phyloP scores from a whole-genome alignment of 2,113 vertebrate species.

The Aegithalos caudatus region DNA sequence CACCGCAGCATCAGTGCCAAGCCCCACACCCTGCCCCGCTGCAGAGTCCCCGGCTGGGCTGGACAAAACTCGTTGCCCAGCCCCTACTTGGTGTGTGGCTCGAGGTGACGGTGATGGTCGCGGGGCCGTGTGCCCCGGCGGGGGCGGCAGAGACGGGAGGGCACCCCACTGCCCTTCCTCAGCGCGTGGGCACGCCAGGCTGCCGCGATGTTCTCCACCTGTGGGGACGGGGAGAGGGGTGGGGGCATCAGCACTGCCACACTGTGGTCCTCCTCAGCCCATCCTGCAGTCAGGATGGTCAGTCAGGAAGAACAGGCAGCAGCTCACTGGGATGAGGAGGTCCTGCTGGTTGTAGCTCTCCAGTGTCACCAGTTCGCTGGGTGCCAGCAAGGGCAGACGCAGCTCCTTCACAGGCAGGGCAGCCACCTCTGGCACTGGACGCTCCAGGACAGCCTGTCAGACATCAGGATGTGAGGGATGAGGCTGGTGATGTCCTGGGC shows the following conservation, averaged over 20 bases:
- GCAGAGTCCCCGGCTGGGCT: fast-evolving
- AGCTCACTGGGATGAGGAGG: slow-evolving; percentile 76
- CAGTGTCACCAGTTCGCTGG: slow-evolving; percentile 72
- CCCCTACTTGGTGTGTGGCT: not conserved
- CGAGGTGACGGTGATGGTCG: slow-evolving; percentile 49
- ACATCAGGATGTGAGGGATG: not conserved
- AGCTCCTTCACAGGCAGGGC: slow-evolving; percentile 67
- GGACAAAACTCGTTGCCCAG: not conserved
- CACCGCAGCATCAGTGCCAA: fast-evolving
- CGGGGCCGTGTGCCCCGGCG: not conserved
- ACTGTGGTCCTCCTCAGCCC: fast-evolving
- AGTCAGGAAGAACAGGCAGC: not conserved
- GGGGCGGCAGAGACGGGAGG: slow-evolving; percentile 25
- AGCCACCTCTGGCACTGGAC: slow-evolving; percentile 67
- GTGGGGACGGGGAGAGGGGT: not conserved
- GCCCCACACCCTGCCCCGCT: not conserved
- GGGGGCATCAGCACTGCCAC: not conserved
- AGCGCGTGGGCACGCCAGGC: slow-evolving; percentile 74
- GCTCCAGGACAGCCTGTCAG: slow-evolving; percentile 74
- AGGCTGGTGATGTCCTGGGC: not conserved
- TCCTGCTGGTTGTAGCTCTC: slow-evolving; percentile 75
- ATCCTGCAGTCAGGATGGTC: not conserved
- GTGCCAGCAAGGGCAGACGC: slow-evolving; percentile 75
- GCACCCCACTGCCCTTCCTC: slow-evolving; percentile 42
- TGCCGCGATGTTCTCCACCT: slow-evolving; percentile 73